Conservation (phyloP, 2,888 invertebrate genomes). For the Xanthorhoe designata region DNA sequence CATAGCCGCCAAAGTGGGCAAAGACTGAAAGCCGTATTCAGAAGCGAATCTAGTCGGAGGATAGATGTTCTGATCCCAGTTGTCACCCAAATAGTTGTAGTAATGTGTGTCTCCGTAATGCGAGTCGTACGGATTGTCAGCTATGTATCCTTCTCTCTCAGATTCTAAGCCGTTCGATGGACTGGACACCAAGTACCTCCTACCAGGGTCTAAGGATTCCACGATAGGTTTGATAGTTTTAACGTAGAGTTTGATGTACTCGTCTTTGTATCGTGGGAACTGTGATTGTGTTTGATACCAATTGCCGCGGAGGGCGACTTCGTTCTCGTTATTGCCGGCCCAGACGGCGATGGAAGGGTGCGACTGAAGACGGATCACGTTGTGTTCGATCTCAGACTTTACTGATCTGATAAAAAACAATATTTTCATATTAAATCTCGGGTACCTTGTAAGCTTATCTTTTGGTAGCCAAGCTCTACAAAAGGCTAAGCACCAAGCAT, state of each 20-base stretch:
- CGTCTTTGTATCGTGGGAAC: slow-evolving; percentile 86
- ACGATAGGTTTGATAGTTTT: slow-evolving; percentile 89
- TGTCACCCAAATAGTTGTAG: slow-evolving; percentile 93
- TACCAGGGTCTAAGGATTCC: slow-evolving; percentile 84
- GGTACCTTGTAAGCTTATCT: neutral
- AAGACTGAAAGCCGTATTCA: slow-evolving; percentile 97
- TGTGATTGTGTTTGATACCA: slow-evolving; percentile 89
- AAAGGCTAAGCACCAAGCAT: no score
- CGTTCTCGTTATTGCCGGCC: slow-evolving; percentile 99
- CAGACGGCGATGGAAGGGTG: slow-evolving; percentile 95
- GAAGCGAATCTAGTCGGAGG: slow-evolving; percentile 95
- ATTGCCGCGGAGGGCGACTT: slow-evolving; percentile 92
- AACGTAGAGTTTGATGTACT: slow-evolving; percentile 94
- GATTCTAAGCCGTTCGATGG: slow-evolving; percentile 94
- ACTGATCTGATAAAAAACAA: slow-evolving; percentile 85
- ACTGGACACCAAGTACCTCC: slow-evolving; percentile 93
- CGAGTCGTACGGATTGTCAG: slow-evolving; percentile 90
- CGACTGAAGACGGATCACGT: slow-evolving; percentile 92
- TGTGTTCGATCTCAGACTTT: slow-evolving; percentile 90
- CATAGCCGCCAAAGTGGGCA: slow-evolving; percentile 91
- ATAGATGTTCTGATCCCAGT: slow-evolving; percentile 92
- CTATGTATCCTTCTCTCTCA: slow-evolving; percentile 91
- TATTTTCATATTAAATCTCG: neutral
- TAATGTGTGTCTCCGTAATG: slow-evolving; percentile 96
- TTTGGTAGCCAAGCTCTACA: no score